Evolutionary conservation across 2,888 invertebrate genomes (phyloP), one percentile per base, ranked within the genome.

Genomic region (Scaptodrosophila latifasciaeformis): DNA sequence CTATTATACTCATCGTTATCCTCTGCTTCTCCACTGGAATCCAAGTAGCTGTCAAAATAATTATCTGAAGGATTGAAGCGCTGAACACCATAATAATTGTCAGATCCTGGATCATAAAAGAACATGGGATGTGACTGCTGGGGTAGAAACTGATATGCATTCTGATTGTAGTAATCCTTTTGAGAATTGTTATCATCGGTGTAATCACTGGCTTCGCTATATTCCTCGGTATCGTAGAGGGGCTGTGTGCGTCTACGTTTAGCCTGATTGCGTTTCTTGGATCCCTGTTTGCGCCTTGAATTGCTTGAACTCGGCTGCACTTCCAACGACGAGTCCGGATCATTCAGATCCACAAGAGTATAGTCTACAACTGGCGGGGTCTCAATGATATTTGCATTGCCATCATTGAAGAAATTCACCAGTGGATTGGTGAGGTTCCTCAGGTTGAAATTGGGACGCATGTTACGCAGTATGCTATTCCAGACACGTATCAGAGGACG

Each of bases 351-450:
- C 6, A 10, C 29, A 0, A 49, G 31, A 10, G 56, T 52, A 2
- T 40, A 51, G 24, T 54, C 50, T 1, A 42, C 5, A 1, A 58
- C 24, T 0, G 79, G 69, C 1, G 75, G 60, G 0, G 79, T 60
- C 55, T 82, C 80, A 9, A 82, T 65, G 7, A 77, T 58, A 49
- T 79, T 69, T 1, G 71, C 53, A 5, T 54, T 63, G 34, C 75
- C 80, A 19, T 69, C 65, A 24, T 65, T 82, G 12, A 83, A 81
- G 1, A 83, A 49, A 54, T 76, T 82, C 0, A 65, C 65, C 30
- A 82, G 48, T 0, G 83, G 78, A 64, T 70, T 82, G 5, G 79
- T 82, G 34, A 82, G 45, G 63, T 83, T 83, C 0, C 67, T 63
- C 1, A 82, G 46, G 10, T 65, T 66, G 7, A 80, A 81, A n/a